Evolutionary conservation across 2,797 vertebrate species (phyloP).

Genomic region (Triplophysa yarkandensis): DNA sequence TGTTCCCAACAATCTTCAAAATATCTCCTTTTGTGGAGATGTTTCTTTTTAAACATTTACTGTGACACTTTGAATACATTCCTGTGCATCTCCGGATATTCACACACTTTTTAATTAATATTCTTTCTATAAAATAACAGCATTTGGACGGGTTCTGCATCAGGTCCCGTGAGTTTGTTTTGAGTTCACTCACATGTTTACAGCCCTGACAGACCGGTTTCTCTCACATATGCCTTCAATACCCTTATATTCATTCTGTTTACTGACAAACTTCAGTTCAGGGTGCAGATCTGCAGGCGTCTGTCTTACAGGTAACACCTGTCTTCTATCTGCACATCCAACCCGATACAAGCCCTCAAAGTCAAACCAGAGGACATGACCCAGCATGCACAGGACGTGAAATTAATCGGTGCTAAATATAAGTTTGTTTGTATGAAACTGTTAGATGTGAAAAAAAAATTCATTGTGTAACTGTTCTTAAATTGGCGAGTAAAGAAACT

Average conservation of each 20-base stretch:
- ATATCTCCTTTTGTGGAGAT: too few species aligned
- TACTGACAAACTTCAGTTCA: constrained; percentile 43
- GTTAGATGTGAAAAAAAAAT: not conserved
- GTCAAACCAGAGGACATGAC: constrained; percentile 30
- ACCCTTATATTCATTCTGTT: constrained; percentile 37
- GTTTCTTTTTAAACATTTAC: constrained; percentile 9
- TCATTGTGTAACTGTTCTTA: too few species aligned
- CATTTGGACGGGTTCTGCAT: too few species aligned
- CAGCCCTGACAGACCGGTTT: constrained; percentile 23
- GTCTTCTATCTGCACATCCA: not conserved
- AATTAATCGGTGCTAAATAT: not conserved
- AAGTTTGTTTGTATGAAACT: not conserved
- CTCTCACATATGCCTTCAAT: not conserved
- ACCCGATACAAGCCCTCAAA: constrained; percentile 21
- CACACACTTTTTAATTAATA: not conserved
- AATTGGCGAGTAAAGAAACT: too few species aligned
- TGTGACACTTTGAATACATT: constrained; percentile 5
- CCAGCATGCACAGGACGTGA: not conserved
- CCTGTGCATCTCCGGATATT: not conserved
- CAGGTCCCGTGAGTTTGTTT: too few species aligned
- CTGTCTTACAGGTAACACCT: constrained; percentile 1
- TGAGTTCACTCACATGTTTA: constrained; percentile 1
- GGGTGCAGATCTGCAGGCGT: not conserved
- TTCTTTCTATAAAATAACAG: not conserved
- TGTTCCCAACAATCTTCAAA: too few species aligned